Percentiles rank a stretch among this genome's conserved stretches.
These are phyloP conservation scores for Caenorhabditis inopinata DNA, from an alignment of 1,140 invertebrate genomes.

Conservation along the genomic window DNA sequence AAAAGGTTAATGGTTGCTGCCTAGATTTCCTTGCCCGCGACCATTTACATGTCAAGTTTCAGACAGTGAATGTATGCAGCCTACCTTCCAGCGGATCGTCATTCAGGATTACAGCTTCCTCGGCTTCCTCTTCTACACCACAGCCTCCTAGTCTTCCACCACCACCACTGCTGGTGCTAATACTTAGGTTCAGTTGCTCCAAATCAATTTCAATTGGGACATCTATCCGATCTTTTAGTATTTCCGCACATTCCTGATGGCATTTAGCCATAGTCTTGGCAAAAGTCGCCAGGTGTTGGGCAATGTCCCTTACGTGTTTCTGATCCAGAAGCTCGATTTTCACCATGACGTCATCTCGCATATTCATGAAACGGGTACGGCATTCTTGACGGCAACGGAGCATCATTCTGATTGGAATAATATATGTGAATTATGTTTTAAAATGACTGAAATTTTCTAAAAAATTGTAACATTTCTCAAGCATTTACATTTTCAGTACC, in stretches of 20 bases:
- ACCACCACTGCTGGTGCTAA: neutral
- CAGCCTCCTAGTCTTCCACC: neutral
- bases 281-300: slow-evolving; percentile 79
- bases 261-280: slow-evolving; percentile 79
- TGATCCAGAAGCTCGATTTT: slow-evolving; percentile 94
- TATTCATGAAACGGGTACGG: slow-evolving; percentile 81
- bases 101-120: neutral
- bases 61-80: too few species aligned
- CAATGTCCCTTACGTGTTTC: slow-evolving; percentile 91
- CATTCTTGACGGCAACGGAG: slow-evolving; percentile 92
- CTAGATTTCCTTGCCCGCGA: too few species aligned
- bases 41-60: too few species aligned
- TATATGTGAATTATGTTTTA: neutral
- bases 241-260: slow-evolving; percentile 71
- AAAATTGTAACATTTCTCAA: too few species aligned
- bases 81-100: slow-evolving; percentile 8
- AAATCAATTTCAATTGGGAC: slow-evolving; percentile 87
- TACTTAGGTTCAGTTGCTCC: slow-evolving; percentile 22
- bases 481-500: too few species aligned
- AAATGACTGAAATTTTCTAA: neutral
- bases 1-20: too few species aligned
- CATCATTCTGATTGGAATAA: slow-evolving; percentile 69
- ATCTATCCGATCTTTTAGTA: slow-evolving; percentile 75
- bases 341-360: slow-evolving; percentile 88
- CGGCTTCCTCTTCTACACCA: neutral